Conservation (phyloP, 2,797 vertebrate species). For the Eulemur albifrons region DNA sequence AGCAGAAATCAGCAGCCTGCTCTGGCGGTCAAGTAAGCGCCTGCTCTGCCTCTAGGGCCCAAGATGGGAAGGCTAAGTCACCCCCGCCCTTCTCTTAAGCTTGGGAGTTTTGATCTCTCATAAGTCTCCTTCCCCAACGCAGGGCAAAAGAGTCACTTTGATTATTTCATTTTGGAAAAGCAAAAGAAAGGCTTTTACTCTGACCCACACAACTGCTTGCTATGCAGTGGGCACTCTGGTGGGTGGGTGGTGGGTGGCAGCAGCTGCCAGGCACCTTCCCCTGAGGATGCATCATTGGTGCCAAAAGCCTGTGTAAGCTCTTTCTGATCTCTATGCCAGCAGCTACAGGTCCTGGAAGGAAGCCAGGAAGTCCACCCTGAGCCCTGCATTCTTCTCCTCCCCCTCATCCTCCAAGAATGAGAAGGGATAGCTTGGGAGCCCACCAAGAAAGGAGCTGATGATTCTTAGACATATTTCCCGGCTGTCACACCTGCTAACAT, state of each 20-base stretch:
- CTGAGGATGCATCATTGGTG: constrained; percentile 61
- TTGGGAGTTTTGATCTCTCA: background rate
- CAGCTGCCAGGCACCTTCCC: constrained; percentile 69
- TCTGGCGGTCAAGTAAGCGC: background rate
- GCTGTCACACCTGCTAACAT: constrained; percentile 62
- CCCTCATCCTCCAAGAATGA: background rate
- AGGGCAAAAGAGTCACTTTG: constrained; percentile 15
- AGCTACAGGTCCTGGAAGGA: constrained; percentile 51
- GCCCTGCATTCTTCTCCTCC: background rate
- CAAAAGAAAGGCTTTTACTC: constrained; percentile 47
- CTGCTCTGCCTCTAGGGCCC: background rate
- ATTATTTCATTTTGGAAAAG: constrained; percentile 46
- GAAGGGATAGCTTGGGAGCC: background rate
- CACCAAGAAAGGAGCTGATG: background rate
- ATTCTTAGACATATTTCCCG: constrained; percentile 50
- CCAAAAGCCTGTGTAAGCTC: constrained; percentile 66
- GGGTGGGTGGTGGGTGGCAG: constrained; percentile 57
- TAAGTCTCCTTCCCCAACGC: background rate
- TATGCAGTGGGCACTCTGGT: constrained; percentile 49
- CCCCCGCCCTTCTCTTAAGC: background rate
- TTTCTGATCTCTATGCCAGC: constrained; percentile 67
- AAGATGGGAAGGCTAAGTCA: background rate
- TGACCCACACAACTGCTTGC: constrained; percentile 55
- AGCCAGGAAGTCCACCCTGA: constrained; percentile 46
- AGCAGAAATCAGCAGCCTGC: background rate